Conservation (phyloP, 2,113 vertebrate genomes). For the Lampris incognitus region DNA sequence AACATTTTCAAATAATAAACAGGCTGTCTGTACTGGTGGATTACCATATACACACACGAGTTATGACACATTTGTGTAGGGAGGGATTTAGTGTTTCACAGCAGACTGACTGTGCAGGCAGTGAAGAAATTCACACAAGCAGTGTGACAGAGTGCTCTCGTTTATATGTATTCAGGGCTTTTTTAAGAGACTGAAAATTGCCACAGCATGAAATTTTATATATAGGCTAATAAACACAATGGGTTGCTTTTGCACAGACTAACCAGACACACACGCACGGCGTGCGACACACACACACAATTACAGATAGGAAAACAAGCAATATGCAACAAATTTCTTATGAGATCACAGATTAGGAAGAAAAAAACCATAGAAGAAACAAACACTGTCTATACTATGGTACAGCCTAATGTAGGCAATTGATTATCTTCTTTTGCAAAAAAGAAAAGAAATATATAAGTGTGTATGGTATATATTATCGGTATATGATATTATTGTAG, state of each 20-base stretch:
- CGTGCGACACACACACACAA: neutral
- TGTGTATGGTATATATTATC: no score
- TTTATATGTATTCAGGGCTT: constrained; percentile 9
- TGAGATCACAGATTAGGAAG: no score
- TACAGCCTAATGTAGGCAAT: no score
- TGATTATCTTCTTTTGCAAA: no score
- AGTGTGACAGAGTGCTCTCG: neutral
- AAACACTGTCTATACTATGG: no score
- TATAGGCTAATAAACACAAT: constrained; percentile 39
- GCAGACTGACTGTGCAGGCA: no score
- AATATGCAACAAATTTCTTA: no score
- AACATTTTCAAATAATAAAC: constrained; percentile 44
- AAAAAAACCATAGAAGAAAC: no score
- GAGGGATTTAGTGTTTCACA: constrained; percentile 2
- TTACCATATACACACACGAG: neutral
- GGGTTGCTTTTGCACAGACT: neutral
- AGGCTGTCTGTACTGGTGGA: constrained; percentile 1
- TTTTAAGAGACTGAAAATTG: constrained; percentile 10
- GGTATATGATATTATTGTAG: no score
- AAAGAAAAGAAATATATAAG: no score
- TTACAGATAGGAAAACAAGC: neutral
- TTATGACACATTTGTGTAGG: constrained; percentile 8
- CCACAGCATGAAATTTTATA: no score
- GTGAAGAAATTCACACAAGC: no score
- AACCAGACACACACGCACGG: neutral